phyloP scores from a whole-genome alignment of 2,797 vertebrate species.

The Cyprinella venusta region DNA sequence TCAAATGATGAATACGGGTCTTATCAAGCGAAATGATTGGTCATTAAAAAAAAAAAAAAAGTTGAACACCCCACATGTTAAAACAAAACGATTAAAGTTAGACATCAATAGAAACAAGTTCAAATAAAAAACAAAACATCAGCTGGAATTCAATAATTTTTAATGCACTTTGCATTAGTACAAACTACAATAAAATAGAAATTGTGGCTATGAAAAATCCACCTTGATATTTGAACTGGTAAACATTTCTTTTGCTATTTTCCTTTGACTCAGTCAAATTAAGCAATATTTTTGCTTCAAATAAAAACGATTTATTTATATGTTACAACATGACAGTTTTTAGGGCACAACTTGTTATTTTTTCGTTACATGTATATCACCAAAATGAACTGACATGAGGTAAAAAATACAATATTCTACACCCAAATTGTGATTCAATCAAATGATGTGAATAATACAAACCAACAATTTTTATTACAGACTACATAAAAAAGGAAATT shows the following conservation, averaged over 20 bases:
- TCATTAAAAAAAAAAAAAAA: no score
- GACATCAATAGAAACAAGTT: background rate
- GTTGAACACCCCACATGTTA: background rate
- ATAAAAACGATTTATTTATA: background rate
- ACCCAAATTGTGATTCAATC: background rate
- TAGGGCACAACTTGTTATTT: background rate
- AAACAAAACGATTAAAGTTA: background rate
- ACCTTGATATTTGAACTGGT: background rate
- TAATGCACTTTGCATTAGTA: background rate
- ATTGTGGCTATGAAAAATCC: background rate
- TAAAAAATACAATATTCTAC: background rate
- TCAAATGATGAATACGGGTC: no score
- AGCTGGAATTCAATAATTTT: background rate
- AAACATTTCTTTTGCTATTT: background rate
- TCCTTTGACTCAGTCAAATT: background rate
- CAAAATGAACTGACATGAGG: background rate
- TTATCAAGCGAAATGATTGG: no score
- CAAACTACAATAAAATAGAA: background rate
- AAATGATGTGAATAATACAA: background rate
- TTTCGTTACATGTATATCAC: background rate
- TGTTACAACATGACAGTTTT: background rate
- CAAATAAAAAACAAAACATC: background rate
- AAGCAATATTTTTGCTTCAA: background rate
- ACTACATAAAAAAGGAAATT: no score
- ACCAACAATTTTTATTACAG: no score